phyloP scores from a whole-genome alignment of 2,113 vertebrate species.

The Arvicanthis niloticus region DNA sequence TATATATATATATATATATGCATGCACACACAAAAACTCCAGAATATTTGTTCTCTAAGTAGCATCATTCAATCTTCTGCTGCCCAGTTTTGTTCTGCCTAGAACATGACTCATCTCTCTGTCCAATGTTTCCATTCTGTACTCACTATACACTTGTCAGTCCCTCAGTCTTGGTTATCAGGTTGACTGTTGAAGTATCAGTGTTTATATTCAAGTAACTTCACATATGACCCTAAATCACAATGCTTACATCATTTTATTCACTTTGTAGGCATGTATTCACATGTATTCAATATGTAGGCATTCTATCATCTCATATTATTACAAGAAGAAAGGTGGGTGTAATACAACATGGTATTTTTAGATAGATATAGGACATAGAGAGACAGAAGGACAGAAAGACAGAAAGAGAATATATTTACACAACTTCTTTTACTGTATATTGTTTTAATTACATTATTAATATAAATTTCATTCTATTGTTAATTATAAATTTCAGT shows the following conservation, averaged over 20 bases:
- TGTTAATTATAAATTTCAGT: neutral
- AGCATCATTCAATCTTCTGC: neutral
- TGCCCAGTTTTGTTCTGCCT: neutral
- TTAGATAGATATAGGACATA: neutral
- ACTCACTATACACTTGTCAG: neutral
- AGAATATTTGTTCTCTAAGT: neutral
- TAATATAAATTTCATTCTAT: neutral
- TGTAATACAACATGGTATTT: neutral
- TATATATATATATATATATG: neutral
- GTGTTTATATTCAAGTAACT: neutral
- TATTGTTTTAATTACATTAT: neutral
- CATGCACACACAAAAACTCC: neutral
- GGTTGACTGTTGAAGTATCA: neutral
- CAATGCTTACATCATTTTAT: neutral
- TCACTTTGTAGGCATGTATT: neutral
- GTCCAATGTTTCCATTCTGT: neutral
- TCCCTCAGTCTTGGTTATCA: neutral
- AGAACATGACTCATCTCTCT: neutral
- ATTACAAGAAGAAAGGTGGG: neutral
- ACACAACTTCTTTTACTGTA: neutral
- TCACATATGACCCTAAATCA: neutral
- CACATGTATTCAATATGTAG: neutral
- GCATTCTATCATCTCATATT: neutral
- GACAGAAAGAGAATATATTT: neutral
- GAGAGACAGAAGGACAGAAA: neutral